These are phyloP conservation scores for Rambutsinella grinnellia DNA, from an alignment of 2,888 invertebrate species.

Conservation along the genomic window DNA sequence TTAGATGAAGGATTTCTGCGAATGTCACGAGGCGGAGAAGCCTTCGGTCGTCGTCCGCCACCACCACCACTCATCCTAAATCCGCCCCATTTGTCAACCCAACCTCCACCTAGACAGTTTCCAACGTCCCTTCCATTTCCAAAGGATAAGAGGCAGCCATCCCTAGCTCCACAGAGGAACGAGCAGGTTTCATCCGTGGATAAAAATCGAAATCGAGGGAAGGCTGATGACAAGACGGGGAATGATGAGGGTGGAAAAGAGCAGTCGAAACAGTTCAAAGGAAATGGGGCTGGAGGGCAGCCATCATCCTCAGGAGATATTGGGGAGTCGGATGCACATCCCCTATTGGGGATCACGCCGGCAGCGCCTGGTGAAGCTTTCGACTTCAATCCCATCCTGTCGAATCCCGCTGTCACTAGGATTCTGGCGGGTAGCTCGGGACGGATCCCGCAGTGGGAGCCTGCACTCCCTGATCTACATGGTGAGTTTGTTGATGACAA, in stretches of 20 bases:
- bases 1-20: slow-evolving; percentile 67
- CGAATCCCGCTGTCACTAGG: slow-evolving; percentile 86
- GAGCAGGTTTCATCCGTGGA: slow-evolving; percentile 52
- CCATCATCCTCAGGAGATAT: slow-evolving; percentile 45
- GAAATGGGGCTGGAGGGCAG: slow-evolving; percentile 31
- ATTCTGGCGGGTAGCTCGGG: slow-evolving; percentile 90
- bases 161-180: slow-evolving; percentile 45
- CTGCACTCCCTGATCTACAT: slow-evolving; percentile 66
- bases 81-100: slow-evolving; percentile 66
- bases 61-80: slow-evolving; percentile 65
- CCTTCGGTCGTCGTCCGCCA: slow-evolving; percentile 66
- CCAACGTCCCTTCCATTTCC: slow-evolving; percentile 60
- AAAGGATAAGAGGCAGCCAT: slow-evolving; percentile 55
- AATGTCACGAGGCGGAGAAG: slow-evolving; percentile 67
- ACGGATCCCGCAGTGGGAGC: slow-evolving; percentile 67
- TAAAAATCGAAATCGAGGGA: slow-evolving; percentile 60
- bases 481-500: slow-evolving; percentile 57
- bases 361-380: slow-evolving; percentile 67
- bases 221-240: slow-evolving; percentile 58
- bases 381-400: slow-evolving; percentile 79
- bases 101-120: slow-evolving; percentile 62
- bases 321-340: slow-evolving; percentile 66
- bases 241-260: slow-evolving; percentile 57
- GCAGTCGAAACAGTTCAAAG: slow-evolving; percentile 45
- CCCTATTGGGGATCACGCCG: slow-evolving; percentile 66